Conservation (phyloP, 2,113 vertebrate species). For the Caranx melampygus region DNA sequence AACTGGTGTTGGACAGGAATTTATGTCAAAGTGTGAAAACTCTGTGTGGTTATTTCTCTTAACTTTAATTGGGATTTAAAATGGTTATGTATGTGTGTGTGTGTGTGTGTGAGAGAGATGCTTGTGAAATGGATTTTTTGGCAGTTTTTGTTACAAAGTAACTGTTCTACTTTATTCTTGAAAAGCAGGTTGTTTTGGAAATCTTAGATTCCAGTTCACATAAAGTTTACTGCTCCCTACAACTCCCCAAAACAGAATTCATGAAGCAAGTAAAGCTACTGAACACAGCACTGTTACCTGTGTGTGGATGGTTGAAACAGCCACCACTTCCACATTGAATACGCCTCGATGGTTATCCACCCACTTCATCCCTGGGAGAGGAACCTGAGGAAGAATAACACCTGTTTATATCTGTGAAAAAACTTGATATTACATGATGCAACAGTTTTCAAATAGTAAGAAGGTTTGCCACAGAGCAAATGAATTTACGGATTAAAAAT, state of each 20-base stretch:
- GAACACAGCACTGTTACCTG: slow-evolving; percentile 84
- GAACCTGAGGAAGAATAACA: slow-evolving; percentile 86
- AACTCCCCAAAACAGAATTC: not conserved
- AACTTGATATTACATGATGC: not conserved
- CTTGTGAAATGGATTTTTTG: not conserved
- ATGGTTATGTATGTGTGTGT: not conserved
- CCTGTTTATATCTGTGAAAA: not conserved
- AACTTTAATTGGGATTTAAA: not conserved
- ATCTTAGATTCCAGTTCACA: not conserved
- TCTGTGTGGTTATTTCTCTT: slow-evolving; percentile 8
- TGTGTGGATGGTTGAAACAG: slow-evolving; percentile 94
- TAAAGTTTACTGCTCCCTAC: not conserved
- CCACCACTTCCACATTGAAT: slow-evolving; percentile 95
- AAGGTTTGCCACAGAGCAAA: not conserved
- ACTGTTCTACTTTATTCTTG: not conserved
- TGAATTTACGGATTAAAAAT: not conserved
- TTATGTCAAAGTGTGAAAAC: slow-evolving; percentile 23
- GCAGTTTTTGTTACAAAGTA: not conserved
- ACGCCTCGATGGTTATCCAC: slow-evolving; percentile 99
- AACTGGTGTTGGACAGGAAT: slow-evolving; percentile 38
- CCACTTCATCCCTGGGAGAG: slow-evolving; percentile 99
- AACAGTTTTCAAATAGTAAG: not conserved
- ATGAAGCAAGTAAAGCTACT: not conserved
- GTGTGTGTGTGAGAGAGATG: not conserved
- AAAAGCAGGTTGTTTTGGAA: not conserved